Evolutionary conservation across 2,797 vertebrate species (phyloP).

Genomic region (Acipenser ruthenus): DNA sequence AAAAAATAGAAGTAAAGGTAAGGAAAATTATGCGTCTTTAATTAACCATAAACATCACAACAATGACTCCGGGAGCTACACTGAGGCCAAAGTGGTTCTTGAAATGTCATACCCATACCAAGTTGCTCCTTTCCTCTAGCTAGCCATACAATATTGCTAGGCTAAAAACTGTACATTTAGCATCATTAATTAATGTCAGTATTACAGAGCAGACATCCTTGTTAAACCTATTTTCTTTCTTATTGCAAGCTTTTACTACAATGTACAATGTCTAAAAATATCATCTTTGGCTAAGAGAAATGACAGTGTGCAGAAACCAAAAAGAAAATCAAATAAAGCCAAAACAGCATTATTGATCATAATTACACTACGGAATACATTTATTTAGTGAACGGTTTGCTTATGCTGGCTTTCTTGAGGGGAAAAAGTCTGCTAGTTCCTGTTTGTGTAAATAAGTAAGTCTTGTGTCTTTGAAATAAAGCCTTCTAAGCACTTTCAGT

Average conservation of each 20-base stretch:
- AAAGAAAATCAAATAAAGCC: constrained; percentile 24
- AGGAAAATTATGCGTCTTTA: no score
- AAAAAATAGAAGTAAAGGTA: no score
- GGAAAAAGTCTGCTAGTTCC: not conserved
- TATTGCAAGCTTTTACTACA: constrained; percentile 23
- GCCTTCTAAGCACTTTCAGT: no score
- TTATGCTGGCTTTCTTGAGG: not conserved
- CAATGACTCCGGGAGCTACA: no score
- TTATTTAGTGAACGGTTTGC: constrained; percentile 1
- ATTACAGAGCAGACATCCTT: constrained; percentile 31
- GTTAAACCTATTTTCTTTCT: constrained; percentile 21
- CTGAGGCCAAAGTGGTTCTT: no score
- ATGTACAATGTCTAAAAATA: constrained; percentile 25
- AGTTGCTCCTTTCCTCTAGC: not conserved
- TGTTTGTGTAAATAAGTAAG: no score
- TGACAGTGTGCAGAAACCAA: constrained; percentile 12
- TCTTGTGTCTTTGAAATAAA: no score
- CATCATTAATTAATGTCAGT: constrained; percentile 28
- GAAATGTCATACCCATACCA: no score
- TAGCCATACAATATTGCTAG: not conserved
- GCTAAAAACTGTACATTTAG: not conserved
- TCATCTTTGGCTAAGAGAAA: constrained; percentile 27
- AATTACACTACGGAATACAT: constrained; percentile 18
- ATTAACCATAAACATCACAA: no score
- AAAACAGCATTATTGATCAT: constrained; percentile 25